phyloP scores from a whole-genome alignment of 2,113 vertebrate species.

The Syrmaticus mikado region DNA sequence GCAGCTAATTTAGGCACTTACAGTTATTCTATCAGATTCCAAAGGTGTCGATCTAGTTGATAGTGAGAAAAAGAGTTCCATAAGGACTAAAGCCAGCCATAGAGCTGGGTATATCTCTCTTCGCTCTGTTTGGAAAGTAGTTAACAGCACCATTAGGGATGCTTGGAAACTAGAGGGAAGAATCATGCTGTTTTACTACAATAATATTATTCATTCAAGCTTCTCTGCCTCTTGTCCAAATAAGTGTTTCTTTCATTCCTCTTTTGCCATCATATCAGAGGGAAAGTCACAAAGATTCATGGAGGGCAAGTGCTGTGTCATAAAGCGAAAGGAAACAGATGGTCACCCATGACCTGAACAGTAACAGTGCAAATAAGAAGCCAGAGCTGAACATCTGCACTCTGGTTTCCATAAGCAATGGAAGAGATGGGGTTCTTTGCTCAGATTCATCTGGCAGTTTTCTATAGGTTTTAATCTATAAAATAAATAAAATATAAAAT shows the following conservation, averaged over 20 bases:
- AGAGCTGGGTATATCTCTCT: neutral
- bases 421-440: neutral
- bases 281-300: conserved; percentile 52
- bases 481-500: neutral
- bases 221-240: conserved; percentile 48
- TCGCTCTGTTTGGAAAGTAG: neutral
- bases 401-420: conserved; percentile 13
- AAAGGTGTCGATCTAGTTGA: neutral
- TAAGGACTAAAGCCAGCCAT: neutral
- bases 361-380: conserved; percentile 48
- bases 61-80: neutral
- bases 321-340: conserved; percentile 61
- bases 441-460: neutral
- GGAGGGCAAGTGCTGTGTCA: conserved; percentile 57
- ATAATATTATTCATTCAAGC: conserved; percentile 55
- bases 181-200: conserved; percentile 35
- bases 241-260: conserved; percentile 53
- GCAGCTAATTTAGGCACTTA: conserved; percentile 13
- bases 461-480: neutral
- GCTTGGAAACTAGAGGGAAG: conserved; percentile 37
- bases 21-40: neutral
- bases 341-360: conserved; percentile 61
- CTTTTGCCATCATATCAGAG: conserved; percentile 50
- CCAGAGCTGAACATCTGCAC: conserved; percentile 51
- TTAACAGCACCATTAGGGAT: neutral